These are phyloP conservation scores for Choristoneura rosaceana DNA, from an alignment of 2,888 invertebrate species.

Conservation along the genomic window DNA sequence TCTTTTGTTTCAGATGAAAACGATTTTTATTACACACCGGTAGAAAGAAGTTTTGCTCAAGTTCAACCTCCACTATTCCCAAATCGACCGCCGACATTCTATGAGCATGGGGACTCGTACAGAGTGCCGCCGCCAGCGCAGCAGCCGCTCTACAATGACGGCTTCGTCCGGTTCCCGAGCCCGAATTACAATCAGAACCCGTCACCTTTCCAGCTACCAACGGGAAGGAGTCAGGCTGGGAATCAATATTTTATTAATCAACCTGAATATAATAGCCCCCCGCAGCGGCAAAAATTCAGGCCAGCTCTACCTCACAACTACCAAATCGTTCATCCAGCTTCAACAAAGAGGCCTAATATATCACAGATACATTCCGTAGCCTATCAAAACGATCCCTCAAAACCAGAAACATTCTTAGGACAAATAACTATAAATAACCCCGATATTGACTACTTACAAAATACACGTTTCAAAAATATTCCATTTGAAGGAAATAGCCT, in stretches of 20 bases:
- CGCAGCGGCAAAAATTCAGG: conserved; percentile 74
- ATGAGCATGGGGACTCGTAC: conserved; percentile 72
- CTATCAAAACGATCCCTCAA: conserved; percentile 86
- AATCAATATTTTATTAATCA: conserved; percentile 79
- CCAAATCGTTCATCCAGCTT: conserved; percentile 77
- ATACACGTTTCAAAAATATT: conserved; percentile 76
- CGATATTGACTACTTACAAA: conserved; percentile 80
- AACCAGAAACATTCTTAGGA: conserved; percentile 87
- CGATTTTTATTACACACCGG: conserved; percentile 78
- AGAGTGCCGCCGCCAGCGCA: conserved; percentile 67
- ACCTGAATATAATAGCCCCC: conserved; percentile 70
- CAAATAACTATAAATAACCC: conserved; percentile 87
- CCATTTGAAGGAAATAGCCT: conserved; percentile 81
- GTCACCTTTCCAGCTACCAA: conserved; percentile 79
- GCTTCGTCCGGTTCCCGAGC: conserved; percentile 73
- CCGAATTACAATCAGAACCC: conserved; percentile 82
- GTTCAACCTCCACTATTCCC: conserved; percentile 79
- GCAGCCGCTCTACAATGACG: conserved; percentile 71
- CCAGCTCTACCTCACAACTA: conserved; percentile 77
- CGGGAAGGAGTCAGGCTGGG: conserved; percentile 79
- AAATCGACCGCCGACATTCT: conserved; percentile 70
- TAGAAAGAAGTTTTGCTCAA: conserved; percentile 83
- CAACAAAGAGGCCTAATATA: conserved; percentile 84
- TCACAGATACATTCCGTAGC: conserved; percentile 85
- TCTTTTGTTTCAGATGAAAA: conserved; percentile 76